Conservation (phyloP, 2,113 vertebrate species). For the Trinectes maculatus region DNA sequence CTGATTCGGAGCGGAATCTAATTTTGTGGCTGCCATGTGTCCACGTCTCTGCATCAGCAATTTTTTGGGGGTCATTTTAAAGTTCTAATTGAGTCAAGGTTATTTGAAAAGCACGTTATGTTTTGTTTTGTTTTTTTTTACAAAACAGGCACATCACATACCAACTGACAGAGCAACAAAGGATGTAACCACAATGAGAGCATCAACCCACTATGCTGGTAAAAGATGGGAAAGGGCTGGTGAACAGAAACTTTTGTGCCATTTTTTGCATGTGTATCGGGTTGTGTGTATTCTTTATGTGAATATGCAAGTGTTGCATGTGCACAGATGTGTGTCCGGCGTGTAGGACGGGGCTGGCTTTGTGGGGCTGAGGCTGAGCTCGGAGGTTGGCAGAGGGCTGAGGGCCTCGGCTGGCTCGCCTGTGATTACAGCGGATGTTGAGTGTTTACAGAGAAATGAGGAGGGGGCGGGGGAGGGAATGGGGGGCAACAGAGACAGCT, state of each 20-base stretch:
- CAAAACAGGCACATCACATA: slow-evolving; percentile 32
- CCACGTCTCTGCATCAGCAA: slow-evolving; percentile 45
- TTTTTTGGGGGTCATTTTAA: slow-evolving; percentile 54
- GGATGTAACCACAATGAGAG: slow-evolving; percentile 25
- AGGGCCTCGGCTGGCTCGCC: slow-evolving; percentile 67
- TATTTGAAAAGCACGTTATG: slow-evolving; percentile 44
- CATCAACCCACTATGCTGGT: slow-evolving; percentile 32
- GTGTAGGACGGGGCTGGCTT: slow-evolving; percentile 39
- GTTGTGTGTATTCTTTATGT: slow-evolving; percentile 17
- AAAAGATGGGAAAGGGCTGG: slow-evolving; percentile 45
- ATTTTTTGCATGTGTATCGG: slow-evolving; percentile 5
- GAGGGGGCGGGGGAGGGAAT: slow-evolving; percentile 28
- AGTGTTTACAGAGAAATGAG: slow-evolving; percentile 75
- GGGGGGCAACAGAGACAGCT: slow-evolving; percentile 67
- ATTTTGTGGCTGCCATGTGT: slow-evolving; percentile 25
- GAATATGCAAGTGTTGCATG: slow-evolving; percentile 24
- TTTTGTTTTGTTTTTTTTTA: background rate
- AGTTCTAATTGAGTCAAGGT: slow-evolving; percentile 49
- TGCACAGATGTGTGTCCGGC: slow-evolving; percentile 32
- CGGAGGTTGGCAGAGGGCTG: slow-evolving; percentile 67
- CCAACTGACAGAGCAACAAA: slow-evolving; percentile 49
- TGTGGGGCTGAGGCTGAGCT: slow-evolving; percentile 52
- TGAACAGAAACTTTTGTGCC: slow-evolving; percentile 31
- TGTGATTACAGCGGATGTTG: slow-evolving; percentile 78
- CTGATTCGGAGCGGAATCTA: slow-evolving; percentile 27